These are phyloP conservation scores for Pterois miles DNA, from an alignment of 2,797 vertebrate species.

Conservation along the genomic window DNA sequence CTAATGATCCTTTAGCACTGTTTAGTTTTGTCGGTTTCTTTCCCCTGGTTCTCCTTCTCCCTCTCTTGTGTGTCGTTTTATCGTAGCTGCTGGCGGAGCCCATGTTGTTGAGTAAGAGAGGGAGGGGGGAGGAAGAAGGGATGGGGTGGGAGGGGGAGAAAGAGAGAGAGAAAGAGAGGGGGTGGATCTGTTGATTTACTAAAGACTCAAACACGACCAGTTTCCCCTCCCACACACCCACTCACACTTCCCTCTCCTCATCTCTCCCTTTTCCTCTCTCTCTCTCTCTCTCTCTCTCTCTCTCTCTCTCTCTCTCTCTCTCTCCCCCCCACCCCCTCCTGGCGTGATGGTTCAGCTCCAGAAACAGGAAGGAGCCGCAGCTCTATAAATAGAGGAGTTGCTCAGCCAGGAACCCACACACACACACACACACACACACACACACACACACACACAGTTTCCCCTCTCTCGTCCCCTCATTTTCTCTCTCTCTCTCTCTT, in stretches of 20 bases:
- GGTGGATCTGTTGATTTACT: constrained; percentile 84
- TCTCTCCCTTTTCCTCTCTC: constrained; percentile 26
- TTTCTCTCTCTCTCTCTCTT: constrained; percentile 32
- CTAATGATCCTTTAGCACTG: constrained; percentile 32
- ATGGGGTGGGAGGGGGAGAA: constrained; percentile 27
- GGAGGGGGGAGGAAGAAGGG: constrained; percentile 47
- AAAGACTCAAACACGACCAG: constrained; percentile 78
- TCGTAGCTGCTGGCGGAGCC: constrained; percentile 61
- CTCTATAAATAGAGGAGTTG: constrained; percentile 84
- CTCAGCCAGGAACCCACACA: constrained; percentile 77
- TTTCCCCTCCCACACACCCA: constrained; percentile 76
- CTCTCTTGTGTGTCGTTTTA: constrained; percentile 48
- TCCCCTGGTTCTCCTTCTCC: constrained; percentile 14
- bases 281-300: constrained; percentile 20
- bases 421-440: constrained; percentile 43
- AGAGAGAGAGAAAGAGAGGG: constrained; percentile 45
- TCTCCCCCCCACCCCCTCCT: constrained; percentile 56
- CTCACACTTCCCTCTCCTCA: constrained; percentile 71
- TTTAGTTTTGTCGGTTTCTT: constrained; percentile 19
- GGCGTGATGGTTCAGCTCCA: constrained; percentile 80
- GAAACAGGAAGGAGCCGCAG: constrained; percentile 84
- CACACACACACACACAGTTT: constrained; percentile 47
- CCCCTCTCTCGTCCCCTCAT: constrained; percentile 61
- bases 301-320: constrained; percentile 16
- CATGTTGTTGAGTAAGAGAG: constrained; percentile 60